These are phyloP conservation scores for Pogonognathellus flavescens DNA, from an alignment of 1,140 invertebrate species.

Conservation along the genomic window DNA sequence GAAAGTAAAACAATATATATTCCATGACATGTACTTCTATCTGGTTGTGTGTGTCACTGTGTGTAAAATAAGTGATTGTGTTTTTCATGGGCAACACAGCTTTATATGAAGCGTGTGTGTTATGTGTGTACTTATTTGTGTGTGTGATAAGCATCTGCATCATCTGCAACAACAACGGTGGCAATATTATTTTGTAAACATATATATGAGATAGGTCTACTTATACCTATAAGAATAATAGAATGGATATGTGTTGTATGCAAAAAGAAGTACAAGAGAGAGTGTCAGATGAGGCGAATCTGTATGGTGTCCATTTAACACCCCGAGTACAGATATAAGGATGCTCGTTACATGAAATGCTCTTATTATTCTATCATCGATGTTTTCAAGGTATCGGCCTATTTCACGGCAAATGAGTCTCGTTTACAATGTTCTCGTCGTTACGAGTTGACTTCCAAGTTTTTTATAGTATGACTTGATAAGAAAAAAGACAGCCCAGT, in stretches of 20 bases:
- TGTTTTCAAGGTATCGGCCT: slow-evolving; percentile 49
- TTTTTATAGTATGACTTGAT: slow-evolving; percentile 31
- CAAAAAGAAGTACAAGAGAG: slow-evolving; percentile 1
- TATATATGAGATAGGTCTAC: too few relatives aligned
- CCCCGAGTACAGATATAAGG: not conserved
- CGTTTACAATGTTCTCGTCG: slow-evolving; percentile 20
- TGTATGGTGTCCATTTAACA: slow-evolving; percentile 26
- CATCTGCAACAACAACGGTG: too few relatives aligned
- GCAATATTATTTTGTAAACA: too few relatives aligned
- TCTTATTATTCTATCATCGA: slow-evolving; percentile 53
- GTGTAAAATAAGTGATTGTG: too few relatives aligned
- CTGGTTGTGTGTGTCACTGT: too few relatives aligned
- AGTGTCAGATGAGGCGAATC: slow-evolving; percentile 25
- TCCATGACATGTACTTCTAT: too few relatives aligned
- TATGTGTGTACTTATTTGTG: too few relatives aligned
- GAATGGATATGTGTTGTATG: not conserved
- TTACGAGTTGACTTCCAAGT: not conserved
- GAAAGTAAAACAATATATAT: too few relatives aligned
- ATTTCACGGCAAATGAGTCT: slow-evolving; percentile 55
- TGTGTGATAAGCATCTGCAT: too few relatives aligned
- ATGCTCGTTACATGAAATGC: slow-evolving; percentile 4
- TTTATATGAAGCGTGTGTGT: too few relatives aligned
- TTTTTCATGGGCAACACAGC: too few relatives aligned
- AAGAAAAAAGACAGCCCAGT: slow-evolving; percentile 35
- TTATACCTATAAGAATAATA: too few relatives aligned